These are phyloP conservation scores for Melopsittacus undulatus DNA, from an alignment of 2,797 vertebrate species.

Conservation along the genomic window DNA sequence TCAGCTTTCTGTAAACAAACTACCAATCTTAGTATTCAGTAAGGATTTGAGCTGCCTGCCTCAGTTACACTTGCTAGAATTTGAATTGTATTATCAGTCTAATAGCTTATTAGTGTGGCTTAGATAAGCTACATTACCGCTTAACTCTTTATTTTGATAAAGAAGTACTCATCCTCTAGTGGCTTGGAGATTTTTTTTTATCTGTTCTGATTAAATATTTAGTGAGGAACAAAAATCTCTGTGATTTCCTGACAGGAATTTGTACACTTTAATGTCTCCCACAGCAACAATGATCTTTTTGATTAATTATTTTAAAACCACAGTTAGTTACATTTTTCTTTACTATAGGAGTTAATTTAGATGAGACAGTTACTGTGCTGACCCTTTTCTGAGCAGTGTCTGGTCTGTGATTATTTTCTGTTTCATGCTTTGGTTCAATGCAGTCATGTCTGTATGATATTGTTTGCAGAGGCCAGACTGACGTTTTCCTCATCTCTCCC, in stretches of 20 bases:
- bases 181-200: constrained; percentile 26
- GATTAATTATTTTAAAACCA: neutral
- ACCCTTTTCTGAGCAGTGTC: neutral
- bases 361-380: neutral
- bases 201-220: constrained; percentile 61
- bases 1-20: neutral
- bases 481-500: neutral
- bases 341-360: neutral
- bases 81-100: constrained; percentile 47
- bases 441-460: neutral
- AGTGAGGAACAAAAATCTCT: constrained; percentile 24
- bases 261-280: neutral
- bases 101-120: constrained; percentile 47
- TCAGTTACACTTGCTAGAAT: constrained; percentile 38
- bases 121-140: constrained; percentile 43
- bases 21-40: neutral
- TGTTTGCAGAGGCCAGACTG: neutral
- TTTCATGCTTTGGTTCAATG: neutral
- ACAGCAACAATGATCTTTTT: neutral
- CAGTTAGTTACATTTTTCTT: neutral
- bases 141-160: constrained; percentile 59
- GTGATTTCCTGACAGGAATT: neutral
- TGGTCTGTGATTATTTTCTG: neutral
- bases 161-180: constrained; percentile 39
- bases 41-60: neutral